phyloP scores from a whole-genome alignment of 2,888 invertebrate species.

The Diarsia dahlii region DNA sequence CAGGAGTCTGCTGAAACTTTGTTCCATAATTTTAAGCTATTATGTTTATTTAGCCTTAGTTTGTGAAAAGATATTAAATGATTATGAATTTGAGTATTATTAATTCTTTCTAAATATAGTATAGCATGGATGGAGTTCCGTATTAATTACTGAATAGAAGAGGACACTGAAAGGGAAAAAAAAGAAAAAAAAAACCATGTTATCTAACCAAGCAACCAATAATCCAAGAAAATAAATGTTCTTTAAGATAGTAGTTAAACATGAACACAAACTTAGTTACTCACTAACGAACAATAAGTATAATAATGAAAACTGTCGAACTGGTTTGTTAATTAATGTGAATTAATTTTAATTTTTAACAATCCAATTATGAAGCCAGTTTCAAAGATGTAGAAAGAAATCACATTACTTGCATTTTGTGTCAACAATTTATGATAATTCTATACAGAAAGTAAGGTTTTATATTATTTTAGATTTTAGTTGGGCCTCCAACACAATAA shows the following conservation, averaged over 20 bases:
- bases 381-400: slow-evolving; percentile 18
- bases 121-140: too few species aligned
- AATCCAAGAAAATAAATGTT: background rate
- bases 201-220: too few species aligned
- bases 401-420: background rate
- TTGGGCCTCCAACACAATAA: background rate
- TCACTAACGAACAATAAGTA: slow-evolving; percentile 3
- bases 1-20: too few species aligned
- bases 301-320: slow-evolving; percentile 23
- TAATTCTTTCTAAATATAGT: too few species aligned
- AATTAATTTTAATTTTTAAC: slow-evolving; percentile 35
- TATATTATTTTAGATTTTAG: background rate
- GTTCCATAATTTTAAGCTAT: too few species aligned
- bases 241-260: background rate
- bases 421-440: background rate
- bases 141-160: background rate
- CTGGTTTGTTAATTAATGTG: slow-evolving; percentile 22
- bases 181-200: background rate
- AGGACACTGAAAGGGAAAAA: too few species aligned
- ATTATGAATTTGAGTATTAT: too few species aligned
- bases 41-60: too few species aligned
- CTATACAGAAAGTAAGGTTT: slow-evolving; percentile 1
- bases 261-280: slow-evolving; percentile 12
- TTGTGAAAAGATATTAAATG: too few species aligned
- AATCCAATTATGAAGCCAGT: background rate